These are phyloP conservation scores for Phycodurus eques DNA, from an alignment of 2,113 vertebrate species.

Conservation along the genomic window DNA sequence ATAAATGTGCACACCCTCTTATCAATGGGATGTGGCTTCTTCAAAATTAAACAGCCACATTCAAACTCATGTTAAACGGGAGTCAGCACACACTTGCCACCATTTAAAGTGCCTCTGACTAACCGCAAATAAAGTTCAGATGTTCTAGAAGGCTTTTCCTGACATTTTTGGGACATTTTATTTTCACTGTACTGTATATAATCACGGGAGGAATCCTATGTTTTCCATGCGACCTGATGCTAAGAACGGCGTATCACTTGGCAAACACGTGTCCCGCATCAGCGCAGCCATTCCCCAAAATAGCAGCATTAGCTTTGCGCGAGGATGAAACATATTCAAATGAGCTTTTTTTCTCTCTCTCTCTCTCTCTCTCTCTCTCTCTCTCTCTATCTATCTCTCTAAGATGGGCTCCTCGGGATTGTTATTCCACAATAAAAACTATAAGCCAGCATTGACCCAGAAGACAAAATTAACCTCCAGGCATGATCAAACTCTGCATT, in stretches of 20 bases:
- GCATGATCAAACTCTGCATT: slow-evolving; percentile 51
- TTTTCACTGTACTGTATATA: neutral
- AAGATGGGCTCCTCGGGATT: slow-evolving; percentile 44
- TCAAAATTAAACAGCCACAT: neutral
- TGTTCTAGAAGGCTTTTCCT: neutral
- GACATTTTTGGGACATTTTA: neutral
- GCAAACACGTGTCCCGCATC: slow-evolving; percentile 57
- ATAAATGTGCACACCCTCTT: neutral
- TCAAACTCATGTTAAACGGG: neutral
- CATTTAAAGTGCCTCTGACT: neutral
- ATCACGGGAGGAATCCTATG: neutral
- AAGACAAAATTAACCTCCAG: slow-evolving; percentile 67
- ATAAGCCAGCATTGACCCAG: slow-evolving; percentile 64
- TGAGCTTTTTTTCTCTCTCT: slow-evolving; percentile 48
- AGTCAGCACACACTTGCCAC: neutral
- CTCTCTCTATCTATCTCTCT: slow-evolving; percentile 49
- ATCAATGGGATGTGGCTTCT: neutral
- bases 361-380: slow-evolving; percentile 50
- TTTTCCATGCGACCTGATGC: slow-evolving; percentile 39
- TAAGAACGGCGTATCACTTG: slow-evolving; percentile 60
- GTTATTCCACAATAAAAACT: slow-evolving; percentile 65
- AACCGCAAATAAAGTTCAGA: neutral
- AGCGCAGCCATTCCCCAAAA: slow-evolving; percentile 60
- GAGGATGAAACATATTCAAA: slow-evolving; percentile 70
- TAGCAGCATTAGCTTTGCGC: slow-evolving; percentile 60